Evolutionary conservation across 2,797 vertebrate species (phyloP).

Genomic region (Enteromius mattozi): DNA sequence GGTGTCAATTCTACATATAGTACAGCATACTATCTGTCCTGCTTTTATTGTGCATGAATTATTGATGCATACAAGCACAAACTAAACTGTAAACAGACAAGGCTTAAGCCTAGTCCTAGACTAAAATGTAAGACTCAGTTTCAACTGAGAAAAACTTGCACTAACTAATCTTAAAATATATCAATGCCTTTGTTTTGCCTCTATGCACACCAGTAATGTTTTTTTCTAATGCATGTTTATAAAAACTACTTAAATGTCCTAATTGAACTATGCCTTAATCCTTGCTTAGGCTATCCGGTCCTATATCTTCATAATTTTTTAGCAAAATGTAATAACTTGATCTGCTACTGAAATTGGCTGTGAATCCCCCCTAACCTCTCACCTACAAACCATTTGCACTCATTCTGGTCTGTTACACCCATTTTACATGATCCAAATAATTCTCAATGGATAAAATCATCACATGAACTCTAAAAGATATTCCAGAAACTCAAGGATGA

Average conservation of each 20-base stretch:
- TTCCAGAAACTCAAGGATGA: neutral
- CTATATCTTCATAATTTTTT: neutral
- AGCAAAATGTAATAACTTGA: neutral
- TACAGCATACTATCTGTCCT: neutral
- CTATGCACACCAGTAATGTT: too few species aligned
- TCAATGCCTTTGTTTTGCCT: too few species aligned
- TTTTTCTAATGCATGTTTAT: too few species aligned
- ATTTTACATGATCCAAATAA: neutral
- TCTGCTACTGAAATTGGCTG: neutral
- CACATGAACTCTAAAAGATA: neutral
- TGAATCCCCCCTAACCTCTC: neutral
- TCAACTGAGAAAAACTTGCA: too few species aligned
- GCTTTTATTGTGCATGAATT: neutral
- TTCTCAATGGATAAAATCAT: neutral
- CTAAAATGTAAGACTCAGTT: too few species aligned
- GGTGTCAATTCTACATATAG: too few species aligned
- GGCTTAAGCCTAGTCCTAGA: too few species aligned
- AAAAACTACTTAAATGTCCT: too few species aligned
- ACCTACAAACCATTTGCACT: neutral
- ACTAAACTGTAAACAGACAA: too few species aligned
- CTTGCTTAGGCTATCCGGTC: too few species aligned
- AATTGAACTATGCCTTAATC: too few species aligned
- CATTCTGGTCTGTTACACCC: neutral
- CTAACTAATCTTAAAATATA: too few species aligned
- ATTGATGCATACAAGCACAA: neutral